phyloP scores from a whole-genome alignment of 2,113 vertebrate genomes.

The Cairina moschata region DNA sequence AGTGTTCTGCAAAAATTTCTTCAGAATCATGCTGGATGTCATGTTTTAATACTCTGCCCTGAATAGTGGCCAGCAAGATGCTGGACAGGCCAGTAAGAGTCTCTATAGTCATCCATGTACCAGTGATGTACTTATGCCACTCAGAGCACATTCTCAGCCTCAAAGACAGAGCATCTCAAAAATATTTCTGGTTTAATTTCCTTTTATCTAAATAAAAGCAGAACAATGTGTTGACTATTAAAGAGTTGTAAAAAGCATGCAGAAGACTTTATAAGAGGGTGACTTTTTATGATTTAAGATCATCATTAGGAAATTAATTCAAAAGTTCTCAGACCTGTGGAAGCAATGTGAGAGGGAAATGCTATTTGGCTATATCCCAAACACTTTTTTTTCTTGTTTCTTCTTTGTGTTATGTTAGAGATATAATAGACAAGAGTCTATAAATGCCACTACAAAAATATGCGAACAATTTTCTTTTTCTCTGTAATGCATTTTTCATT shows the following conservation, averaged over 20 bases:
- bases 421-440: background rate
- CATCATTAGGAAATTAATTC: background rate
- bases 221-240: background rate
- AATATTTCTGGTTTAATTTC: background rate
- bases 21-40: background rate
- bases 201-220: background rate
- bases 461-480: background rate
- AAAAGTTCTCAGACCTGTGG: background rate
- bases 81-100: background rate
- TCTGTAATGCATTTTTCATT: background rate
- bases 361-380: background rate
- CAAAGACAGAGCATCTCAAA: background rate
- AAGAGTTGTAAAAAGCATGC: background rate
- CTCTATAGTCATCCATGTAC: no score
- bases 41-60: background rate
- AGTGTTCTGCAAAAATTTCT: background rate
- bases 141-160: background rate
- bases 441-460: background rate
- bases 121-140: background rate
- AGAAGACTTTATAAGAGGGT: background rate
- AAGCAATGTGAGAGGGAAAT: background rate
- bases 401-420: background rate
- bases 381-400: background rate
- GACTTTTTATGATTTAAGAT: background rate
- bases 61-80: background rate